Evolutionary conservation across 2,113 vertebrate genomes (phyloP).

Genomic region (Montifringilla adamsi): DNA sequence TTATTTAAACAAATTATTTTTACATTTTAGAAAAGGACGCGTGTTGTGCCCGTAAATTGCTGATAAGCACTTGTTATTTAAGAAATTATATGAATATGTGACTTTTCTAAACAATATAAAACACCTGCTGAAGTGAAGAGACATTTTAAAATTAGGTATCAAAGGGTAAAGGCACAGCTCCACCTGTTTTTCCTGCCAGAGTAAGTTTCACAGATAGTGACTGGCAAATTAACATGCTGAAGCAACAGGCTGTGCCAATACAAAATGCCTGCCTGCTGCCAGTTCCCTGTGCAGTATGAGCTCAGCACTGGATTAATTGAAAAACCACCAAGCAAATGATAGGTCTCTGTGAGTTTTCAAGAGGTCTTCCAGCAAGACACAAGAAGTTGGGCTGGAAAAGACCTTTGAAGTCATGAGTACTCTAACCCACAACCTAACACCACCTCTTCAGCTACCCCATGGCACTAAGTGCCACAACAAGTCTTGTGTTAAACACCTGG

Average conservation of each 20-base stretch:
- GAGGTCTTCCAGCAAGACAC: not conserved
- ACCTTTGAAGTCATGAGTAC: not conserved
- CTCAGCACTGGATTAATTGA: not conserved
- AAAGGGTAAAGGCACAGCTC: not conserved
- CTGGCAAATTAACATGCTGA: not conserved
- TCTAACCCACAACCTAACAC: too few relatives aligned
- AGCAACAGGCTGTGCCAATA: not conserved
- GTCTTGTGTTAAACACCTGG: not conserved
- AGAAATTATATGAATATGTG: not conserved
- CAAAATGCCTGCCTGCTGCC: not conserved
- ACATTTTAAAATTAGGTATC: not conserved
- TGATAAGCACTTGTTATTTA: not conserved
- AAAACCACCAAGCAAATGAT: not conserved
- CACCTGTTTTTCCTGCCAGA: not conserved
- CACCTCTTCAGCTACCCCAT: not conserved
- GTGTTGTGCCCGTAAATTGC: not conserved
- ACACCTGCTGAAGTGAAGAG: not conserved
- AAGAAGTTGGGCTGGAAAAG: not conserved
- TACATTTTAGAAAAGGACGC: not conserved
- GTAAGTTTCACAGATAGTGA: not conserved
- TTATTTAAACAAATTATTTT: not conserved
- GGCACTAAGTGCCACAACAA: not conserved
- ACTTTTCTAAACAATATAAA: not conserved
- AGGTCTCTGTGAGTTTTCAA: not conserved
- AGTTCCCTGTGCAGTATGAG: not conserved